Conservation (phyloP, 2,888 invertebrate genomes). For the Drosophila niveifrons region DNA sequence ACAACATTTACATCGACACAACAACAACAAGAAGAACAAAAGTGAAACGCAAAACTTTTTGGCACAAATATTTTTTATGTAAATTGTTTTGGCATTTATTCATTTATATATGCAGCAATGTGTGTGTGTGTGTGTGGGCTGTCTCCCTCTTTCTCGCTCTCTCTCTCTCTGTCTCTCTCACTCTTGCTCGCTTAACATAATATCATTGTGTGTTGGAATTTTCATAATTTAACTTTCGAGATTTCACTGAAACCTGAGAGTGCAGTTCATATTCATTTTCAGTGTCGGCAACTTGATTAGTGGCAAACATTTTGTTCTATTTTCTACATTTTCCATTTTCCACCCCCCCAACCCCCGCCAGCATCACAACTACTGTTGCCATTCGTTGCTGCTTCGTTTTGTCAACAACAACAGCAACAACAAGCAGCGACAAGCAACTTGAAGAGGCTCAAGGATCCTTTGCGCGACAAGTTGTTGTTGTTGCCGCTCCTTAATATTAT, state of each 20-base stretch:
- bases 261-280: slow-evolving; percentile 55
- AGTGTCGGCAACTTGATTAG: slow-evolving; percentile 62
- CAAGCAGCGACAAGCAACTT: slow-evolving; percentile 33
- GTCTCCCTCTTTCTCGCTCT: slow-evolving; percentile 12
- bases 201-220: slow-evolving; percentile 56
- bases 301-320: slow-evolving; percentile 38
- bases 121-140: slow-evolving; percentile 25
- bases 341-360: neutral
- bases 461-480: slow-evolving; percentile 36
- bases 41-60: slow-evolving; percentile 68
- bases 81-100: slow-evolving; percentile 79
- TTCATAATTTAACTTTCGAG: slow-evolving; percentile 73
- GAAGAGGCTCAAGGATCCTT: slow-evolving; percentile 63
- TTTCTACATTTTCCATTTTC: neutral
- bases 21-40: slow-evolving; percentile 28
- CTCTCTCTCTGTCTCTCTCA: slow-evolving; percentile 1
- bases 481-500: slow-evolving; percentile 19
- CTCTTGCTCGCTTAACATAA: slow-evolving; percentile 18
- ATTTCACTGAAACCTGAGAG: slow-evolving; percentile 45
- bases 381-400: slow-evolving; percentile 46
- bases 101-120: slow-evolving; percentile 51
- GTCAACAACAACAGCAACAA: slow-evolving; percentile 27
- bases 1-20: slow-evolving; percentile 13
- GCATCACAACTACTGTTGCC: neutral
- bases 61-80: slow-evolving; percentile 77